These are phyloP conservation scores for Protomyctophum bolini DNA, from an alignment of 2,113 vertebrate species.

Conservation along the genomic window DNA sequence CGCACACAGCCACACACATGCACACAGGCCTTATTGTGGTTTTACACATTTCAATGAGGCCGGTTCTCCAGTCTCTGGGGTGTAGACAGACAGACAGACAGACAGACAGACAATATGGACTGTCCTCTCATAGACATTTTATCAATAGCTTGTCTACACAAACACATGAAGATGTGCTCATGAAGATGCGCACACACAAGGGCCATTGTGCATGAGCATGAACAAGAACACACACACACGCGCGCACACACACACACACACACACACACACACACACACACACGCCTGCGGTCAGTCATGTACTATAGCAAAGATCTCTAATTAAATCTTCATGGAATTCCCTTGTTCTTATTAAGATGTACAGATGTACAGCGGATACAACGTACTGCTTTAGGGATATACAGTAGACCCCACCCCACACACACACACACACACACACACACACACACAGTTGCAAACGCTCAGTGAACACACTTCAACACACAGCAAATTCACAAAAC, in stretches of 20 bases:
- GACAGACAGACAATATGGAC: background rate
- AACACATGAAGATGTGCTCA: too few species aligned
- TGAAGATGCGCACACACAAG: too few species aligned
- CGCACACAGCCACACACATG: conserved; percentile 38
- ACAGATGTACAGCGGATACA: conserved; percentile 22
- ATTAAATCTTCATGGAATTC: conserved; percentile 33
- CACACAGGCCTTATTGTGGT: conserved; percentile 75
- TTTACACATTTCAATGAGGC: conserved; percentile 78
- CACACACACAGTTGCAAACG: too few species aligned
- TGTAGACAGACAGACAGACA: conserved; percentile 32
- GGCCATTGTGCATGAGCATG: too few species aligned
- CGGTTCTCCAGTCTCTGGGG: conserved; percentile 63
- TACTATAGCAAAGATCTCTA: background rate
- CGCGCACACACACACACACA: background rate
- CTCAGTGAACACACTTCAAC: too few species aligned
- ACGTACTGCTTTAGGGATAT: conserved; percentile 27
- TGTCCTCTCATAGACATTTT: too few species aligned
- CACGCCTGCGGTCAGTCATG: conserved; percentile 4
- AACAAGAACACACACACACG: too few species aligned
- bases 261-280: background rate
- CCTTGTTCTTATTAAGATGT: conserved; percentile 24
- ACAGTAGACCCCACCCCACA: too few species aligned
- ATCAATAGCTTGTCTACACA: too few species aligned
- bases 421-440: too few species aligned
- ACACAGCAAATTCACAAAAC: too few species aligned